Conservation (phyloP, 2,888 invertebrate genomes). For the Flexamia atlantica region DNA sequence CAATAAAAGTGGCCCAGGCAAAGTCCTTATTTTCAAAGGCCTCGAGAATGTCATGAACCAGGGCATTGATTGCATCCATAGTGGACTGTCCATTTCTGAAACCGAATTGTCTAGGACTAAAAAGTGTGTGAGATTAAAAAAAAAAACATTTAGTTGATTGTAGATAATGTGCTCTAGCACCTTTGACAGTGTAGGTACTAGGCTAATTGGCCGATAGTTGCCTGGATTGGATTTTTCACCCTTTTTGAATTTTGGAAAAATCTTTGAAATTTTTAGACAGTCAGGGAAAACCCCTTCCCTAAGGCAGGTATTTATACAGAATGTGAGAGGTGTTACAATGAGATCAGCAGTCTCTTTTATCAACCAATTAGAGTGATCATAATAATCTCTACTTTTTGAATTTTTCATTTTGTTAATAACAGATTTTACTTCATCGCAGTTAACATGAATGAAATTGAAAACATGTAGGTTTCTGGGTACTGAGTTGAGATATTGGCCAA, state of each 20-base stretch:
- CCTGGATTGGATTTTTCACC: neutral
- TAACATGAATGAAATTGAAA: neutral
- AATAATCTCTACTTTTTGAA: neutral
- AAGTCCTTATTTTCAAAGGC: too few species aligned
- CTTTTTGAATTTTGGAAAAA: neutral
- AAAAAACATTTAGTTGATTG: too few species aligned
- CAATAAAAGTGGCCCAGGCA: too few species aligned
- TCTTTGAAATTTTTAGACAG: neutral
- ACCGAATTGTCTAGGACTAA: too few species aligned
- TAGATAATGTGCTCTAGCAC: neutral
- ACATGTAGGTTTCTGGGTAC: neutral
- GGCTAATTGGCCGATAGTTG: neutral
- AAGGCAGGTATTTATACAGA: neutral
- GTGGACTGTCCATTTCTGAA: too few species aligned
- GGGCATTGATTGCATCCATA: too few species aligned
- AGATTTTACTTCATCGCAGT: neutral
- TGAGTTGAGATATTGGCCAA: neutral
- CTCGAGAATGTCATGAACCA: too few species aligned
- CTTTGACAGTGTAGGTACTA: neutral
- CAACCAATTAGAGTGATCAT: neutral
- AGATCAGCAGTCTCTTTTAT: neutral
- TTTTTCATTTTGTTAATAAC: neutral
- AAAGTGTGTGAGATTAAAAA: too few species aligned
- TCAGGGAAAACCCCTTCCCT: neutral
- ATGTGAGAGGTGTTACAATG: neutral